Percentiles rank a stretch among this genome's conserved stretches.
Evolutionary conservation across 2,113 vertebrate species (phyloP).

Genomic region (Myiozetetes cayanensis): DNA sequence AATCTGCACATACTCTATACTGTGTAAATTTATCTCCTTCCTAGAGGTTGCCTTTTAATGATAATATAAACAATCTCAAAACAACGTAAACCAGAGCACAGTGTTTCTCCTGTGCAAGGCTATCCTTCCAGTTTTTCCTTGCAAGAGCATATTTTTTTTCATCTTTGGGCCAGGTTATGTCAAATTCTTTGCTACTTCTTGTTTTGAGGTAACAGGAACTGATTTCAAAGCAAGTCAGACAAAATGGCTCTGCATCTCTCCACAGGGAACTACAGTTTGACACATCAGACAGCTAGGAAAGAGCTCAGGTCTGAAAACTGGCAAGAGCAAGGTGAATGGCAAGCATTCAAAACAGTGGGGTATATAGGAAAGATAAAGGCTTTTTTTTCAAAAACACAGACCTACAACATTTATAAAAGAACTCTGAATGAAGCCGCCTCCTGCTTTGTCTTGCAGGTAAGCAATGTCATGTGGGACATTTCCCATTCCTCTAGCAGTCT

Average conservation of each 20-base stretch:
- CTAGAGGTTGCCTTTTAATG: background rate
- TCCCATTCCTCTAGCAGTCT: background rate
- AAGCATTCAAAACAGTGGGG: background rate
- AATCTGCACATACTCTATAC: background rate
- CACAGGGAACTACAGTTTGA: background rate
- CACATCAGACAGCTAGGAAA: background rate
- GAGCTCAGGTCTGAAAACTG: background rate
- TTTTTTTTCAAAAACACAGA: background rate
- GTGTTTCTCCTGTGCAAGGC: background rate
- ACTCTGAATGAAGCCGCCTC: background rate
- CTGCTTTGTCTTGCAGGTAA: background rate
- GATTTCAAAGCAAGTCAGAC: background rate
- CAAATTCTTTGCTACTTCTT: background rate
- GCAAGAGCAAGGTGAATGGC: background rate
- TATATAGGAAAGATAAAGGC: background rate
- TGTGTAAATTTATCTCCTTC: background rate
- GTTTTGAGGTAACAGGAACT: background rate
- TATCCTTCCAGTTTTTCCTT: background rate
- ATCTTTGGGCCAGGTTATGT: background rate
- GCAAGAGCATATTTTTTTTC: background rate
- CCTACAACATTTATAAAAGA: background rate
- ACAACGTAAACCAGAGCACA: slow-evolving; percentile 14
- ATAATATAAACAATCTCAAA: background rate
- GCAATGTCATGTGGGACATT: background rate
- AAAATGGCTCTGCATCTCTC: background rate